phyloP scores from a whole-genome alignment of 1,140 invertebrate genomes.

The Hyles euphorbiae region DNA sequence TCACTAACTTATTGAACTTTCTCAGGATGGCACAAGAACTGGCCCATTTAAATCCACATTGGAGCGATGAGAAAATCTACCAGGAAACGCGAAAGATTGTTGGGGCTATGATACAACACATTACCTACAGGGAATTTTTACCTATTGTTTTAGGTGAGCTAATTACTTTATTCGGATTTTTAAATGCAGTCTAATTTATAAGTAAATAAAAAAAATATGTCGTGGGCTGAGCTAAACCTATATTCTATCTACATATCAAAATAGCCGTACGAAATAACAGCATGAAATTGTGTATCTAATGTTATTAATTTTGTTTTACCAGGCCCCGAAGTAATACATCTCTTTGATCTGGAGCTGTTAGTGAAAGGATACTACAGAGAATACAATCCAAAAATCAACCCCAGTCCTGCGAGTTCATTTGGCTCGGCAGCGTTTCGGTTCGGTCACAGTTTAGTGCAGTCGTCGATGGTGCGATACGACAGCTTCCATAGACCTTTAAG shows the following conservation, averaged over 20 bases:
- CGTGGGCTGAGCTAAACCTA: neutral
- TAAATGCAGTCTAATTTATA: too few relatives aligned
- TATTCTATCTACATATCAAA: neutral
- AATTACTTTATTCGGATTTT: neutral
- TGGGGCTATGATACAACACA: constrained; percentile 88
- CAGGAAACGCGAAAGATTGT: constrained; percentile 92
- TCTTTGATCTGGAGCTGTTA: constrained; percentile 82
- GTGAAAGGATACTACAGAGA: constrained; percentile 80
- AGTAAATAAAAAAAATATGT: neutral
- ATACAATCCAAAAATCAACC: constrained; percentile 89
- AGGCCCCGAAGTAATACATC: constrained; percentile 82
- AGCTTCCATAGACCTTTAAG: constrained; percentile 78
- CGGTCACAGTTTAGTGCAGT: constrained; percentile 95
- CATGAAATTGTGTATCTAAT: neutral
- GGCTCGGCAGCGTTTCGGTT: constrained; percentile 96
- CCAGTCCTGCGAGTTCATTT: constrained; percentile 94
- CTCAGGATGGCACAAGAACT: constrained; percentile 85
- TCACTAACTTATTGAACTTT: neutral
- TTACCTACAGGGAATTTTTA: constrained; percentile 92
- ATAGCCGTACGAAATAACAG: neutral
- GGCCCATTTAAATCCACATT: constrained; percentile 86
- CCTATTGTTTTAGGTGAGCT: constrained; percentile 85
- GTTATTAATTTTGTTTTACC: neutral
- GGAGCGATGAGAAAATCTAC: constrained; percentile 91
- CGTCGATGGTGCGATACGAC: constrained; percentile 81